Base-by-base conservation (phyloP, 92 coral and sea anemone species). In the Nematostella vectensis region DNA sequence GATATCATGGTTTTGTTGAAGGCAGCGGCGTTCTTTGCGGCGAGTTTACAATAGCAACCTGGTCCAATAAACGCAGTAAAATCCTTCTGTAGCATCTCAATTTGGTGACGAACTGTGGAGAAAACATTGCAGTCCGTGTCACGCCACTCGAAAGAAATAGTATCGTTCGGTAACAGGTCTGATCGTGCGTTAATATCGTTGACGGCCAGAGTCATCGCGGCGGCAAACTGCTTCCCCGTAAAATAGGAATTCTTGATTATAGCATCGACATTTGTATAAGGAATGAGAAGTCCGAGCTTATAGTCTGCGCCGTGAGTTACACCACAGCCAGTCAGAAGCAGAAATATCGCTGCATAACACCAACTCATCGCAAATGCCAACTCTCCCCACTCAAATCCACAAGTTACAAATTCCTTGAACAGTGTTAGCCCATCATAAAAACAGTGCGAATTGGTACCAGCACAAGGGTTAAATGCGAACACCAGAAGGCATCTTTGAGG, bases 1-100 rank as follows among this genome's bases (percentile, higher is more conserved):
- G 89, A 82, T 29, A 82, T 77, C 64, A 82, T 72, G 17, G 83
- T 69, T 29, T 76, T 76, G 77, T 82, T 71, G 50, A 76, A 76
- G 1, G 89, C 89, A 4, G 79, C 83, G 1, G 89, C 89, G 47
- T 71, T 76, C 30, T 69, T 67, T 28, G 80, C 79, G n/a, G 80
- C 75, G 57, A 71, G 68, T 23, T 57, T 69, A 36, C 89, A 82
- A 23, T 70, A 61, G 15, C 79, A 64, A 1, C 68, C 76, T 0
- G 89, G 89, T 0, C 89, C 89, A 19, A 82, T 59, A 51, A 76
- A 82, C 4, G 67, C 89, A 25, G 79, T 80, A 1, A 82, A 66
- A 18, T 71, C 74, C 1, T 51, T 42, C 33, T 82, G 68, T 6
- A 70, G 28, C 61, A 76, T 81, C 55, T 66, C 50, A 4, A 71